Conservation (phyloP, 2,797 vertebrate genomes). For the Lagorchestes hirsutus region DNA sequence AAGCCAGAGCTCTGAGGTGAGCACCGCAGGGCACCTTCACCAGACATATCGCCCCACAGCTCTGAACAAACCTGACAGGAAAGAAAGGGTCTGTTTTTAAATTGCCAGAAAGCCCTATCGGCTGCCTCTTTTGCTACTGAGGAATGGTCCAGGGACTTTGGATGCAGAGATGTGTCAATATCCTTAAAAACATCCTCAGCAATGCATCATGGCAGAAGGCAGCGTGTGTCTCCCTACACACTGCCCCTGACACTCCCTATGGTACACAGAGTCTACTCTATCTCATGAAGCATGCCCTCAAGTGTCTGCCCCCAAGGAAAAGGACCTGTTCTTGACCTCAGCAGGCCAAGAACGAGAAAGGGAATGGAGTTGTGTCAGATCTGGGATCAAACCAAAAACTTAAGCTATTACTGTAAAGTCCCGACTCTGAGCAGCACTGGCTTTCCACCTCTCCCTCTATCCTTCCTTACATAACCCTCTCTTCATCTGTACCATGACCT, state of each 20-base stretch:
- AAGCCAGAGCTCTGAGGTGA: neutral
- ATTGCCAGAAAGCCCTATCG: slow-evolving; percentile 63
- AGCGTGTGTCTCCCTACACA: neutral
- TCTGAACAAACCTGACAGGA: slow-evolving; percentile 43
- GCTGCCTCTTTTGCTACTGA: slow-evolving; percentile 67
- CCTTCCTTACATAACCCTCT: no score
- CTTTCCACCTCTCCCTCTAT: no score
- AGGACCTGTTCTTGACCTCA: no score
- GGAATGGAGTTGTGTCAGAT: no score
- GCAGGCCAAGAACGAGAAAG: no score
- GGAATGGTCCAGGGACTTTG: slow-evolving; percentile 69
- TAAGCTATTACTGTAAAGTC: no score
- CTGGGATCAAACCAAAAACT: no score
- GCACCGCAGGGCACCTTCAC: neutral
- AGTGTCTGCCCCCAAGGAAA: neutral
- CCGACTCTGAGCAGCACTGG: no score
- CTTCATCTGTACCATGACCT: no score
- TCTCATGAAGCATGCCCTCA: no score
- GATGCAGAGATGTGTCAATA: slow-evolving; percentile 65
- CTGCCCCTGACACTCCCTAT: neutral
- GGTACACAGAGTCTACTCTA: no score
- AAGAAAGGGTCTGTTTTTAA: slow-evolving; percentile 71
- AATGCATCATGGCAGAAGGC: slow-evolving; percentile 44
- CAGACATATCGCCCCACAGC: neutral
- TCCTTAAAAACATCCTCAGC: slow-evolving; percentile 64